phyloP scores from a whole-genome alignment of 2,797 vertebrate genomes.

The Epinephelus coioides region DNA sequence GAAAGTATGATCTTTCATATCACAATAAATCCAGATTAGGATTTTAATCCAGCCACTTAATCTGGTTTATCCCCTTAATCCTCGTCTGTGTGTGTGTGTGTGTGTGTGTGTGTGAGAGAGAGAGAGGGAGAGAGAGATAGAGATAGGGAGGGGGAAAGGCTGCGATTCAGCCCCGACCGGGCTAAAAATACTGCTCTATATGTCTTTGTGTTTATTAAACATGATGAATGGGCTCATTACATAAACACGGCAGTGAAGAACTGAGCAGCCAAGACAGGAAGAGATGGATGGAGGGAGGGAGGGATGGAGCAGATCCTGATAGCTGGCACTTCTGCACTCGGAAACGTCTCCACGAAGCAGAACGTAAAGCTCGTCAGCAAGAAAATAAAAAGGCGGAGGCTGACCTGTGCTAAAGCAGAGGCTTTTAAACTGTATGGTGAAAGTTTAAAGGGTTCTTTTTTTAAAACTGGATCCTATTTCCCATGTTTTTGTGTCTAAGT shows the following conservation, averaged over 20 bases:
- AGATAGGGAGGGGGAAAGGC: not conserved
- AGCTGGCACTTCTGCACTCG: constrained; percentile 1
- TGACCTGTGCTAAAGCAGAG: not conserved
- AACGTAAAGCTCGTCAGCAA: not conserved
- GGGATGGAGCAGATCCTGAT: constrained; percentile 2
- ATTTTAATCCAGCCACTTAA: constrained; percentile 77
- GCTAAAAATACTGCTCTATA: constrained; percentile 66
- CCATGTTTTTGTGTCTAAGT: too few relatives aligned
- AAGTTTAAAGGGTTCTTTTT: too few relatives aligned
- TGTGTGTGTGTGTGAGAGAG: not conserved
- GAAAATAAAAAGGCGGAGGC: not conserved
- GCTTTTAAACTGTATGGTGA: not conserved
- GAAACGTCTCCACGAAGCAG: constrained; percentile 9
- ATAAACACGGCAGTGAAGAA: constrained; percentile 58
- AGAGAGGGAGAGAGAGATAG: not conserved
- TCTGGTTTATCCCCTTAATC: constrained; percentile 72
- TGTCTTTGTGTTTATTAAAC: constrained; percentile 70
- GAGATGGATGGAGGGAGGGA: constrained; percentile 28
- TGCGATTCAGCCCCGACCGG: not conserved
- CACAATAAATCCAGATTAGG: constrained; percentile 75
- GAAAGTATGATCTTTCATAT: constrained; percentile 64
- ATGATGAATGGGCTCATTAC: constrained; percentile 66
- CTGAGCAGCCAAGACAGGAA: constrained; percentile 34
- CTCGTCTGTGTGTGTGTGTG: constrained; percentile 34
- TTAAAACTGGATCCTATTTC: too few relatives aligned